A percentile compares a stretch with the other conserved stretches of the same genome.
Conservation (phyloP, 2,113 vertebrate genomes). For the Entelurus aequoreus region DNA sequence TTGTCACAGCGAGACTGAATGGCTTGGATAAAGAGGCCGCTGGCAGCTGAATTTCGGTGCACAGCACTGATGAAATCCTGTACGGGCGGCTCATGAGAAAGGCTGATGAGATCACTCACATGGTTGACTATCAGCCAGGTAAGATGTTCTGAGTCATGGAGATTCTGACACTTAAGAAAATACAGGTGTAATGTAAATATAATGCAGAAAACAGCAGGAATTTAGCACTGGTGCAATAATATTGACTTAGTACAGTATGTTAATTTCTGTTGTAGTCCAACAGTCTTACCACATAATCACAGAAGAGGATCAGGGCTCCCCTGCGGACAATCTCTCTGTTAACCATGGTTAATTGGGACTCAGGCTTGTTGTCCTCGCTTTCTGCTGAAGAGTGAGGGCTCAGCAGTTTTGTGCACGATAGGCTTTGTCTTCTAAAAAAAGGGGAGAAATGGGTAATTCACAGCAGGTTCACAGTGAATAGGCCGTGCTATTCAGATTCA, state of each 20-base stretch:
- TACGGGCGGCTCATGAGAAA: slow-evolving; percentile 94
- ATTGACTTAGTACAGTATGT: background rate
- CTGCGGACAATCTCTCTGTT: slow-evolving; percentile 90
- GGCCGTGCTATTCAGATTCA: too few relatives aligned
- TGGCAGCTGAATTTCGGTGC: slow-evolving; percentile 93
- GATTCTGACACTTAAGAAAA: slow-evolving; percentile 90
- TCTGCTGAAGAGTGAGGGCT: slow-evolving; percentile 80
- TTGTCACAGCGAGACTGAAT: slow-evolving; percentile 95
- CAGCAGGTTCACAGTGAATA: background rate
- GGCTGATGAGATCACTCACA: slow-evolving; percentile 87
- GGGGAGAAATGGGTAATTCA: background rate
- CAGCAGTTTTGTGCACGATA: slow-evolving; percentile 87
- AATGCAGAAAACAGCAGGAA: background rate
- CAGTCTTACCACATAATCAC: slow-evolving; percentile 91
- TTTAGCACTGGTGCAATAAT: background rate
- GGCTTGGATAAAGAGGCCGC: slow-evolving; percentile 96
- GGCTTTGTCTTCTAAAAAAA: slow-evolving; percentile 81
- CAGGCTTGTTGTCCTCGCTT: slow-evolving; percentile 67
- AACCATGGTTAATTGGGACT: slow-evolving; percentile 78
- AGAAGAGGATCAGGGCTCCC: slow-evolving; percentile 94
- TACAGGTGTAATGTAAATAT: background rate
- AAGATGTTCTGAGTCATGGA: slow-evolving; percentile 95
- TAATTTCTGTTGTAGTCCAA: background rate
- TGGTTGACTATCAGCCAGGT: slow-evolving; percentile 98
- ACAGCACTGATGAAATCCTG: slow-evolving; percentile 97